Base-by-base conservation (phyloP, 1,140 invertebrate genomes). In the Polypedilum vanderplanki region DNA sequence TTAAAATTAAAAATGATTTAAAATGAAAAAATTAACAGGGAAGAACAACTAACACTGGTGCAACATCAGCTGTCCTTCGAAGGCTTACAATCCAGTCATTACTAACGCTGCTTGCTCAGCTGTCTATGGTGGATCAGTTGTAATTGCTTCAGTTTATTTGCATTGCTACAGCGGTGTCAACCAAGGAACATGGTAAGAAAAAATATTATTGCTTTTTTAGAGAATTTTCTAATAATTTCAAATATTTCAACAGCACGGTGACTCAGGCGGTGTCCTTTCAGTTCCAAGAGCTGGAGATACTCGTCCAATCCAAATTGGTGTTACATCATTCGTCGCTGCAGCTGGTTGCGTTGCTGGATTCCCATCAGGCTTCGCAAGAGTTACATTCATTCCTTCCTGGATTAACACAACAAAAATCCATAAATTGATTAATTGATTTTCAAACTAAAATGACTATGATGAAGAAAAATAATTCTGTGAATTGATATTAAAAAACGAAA, bases 341-440 rank as follows among this genome's bases (percentile, higher is more conserved):
- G 76, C 76, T 12, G 81, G 82, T 57, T 86, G 85, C 75, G 77
- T 81, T 33, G 76, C 75, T 3, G 83, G 83, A 0, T 77, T 77
- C 46, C 84, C 85, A 0, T 81, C 82, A 1, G 84, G 79, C 7
- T 83, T 82, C 78, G 78, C 82, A 10, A 81, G 85, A 9, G 79
- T 85, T 15, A 85, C 83, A 77, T n/a, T 81, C 80, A 70, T 85
- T 81, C 80, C 73, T 78, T 40, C 77, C 74, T 79, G 76, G 75
- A 79, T 80, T 17, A 22, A 70, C 3, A 57, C 46, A 57, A 57
- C 12, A 8, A 57, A 33, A 33, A 33, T 33, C 24, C 24, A 33
- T 33, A 33, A 33, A 33, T 33, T 33, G 24, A 33, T 33, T 33
- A 33, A 33, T 33, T 33, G 24, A 33, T n/a, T 3, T 33, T n/a